Conservation (phyloP, 2,888 invertebrate species). For the Chrysopilus asiliformis region DNA sequence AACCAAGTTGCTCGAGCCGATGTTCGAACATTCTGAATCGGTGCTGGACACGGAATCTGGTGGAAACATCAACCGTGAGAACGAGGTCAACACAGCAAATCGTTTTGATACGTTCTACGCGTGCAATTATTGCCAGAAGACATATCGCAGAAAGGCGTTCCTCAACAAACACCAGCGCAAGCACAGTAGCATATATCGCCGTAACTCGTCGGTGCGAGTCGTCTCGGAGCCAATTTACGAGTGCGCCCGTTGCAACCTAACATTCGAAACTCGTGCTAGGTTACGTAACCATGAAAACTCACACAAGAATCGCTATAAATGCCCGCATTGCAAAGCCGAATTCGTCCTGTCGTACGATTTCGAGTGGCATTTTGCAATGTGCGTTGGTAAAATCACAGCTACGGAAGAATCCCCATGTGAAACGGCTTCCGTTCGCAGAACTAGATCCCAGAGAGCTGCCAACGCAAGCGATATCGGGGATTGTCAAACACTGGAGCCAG, state of each 20-base stretch:
- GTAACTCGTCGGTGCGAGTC: neutral
- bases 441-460: neutral
- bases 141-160: conserved; percentile 3
- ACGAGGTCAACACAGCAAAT: neutral
- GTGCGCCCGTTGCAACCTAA: conserved; percentile 9
- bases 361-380: conserved; percentile 12
- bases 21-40: conserved; percentile 15
- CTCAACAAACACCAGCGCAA: conserved; percentile 10
- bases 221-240: neutral
- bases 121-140: conserved; percentile 10
- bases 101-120: no score
- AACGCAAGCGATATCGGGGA: neutral
- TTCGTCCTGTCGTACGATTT: conserved; percentile 5
- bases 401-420: neutral
- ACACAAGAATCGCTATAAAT: conserved; percentile 6
- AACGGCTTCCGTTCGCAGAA: no score
- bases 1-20: conserved; percentile 7
- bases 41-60: conserved; percentile 17
- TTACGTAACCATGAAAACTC: conserved; percentile 4
- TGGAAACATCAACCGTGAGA: neutral
- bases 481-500: no score
- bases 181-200: neutral
- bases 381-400: conserved; percentile 7
- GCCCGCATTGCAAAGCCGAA: conserved; percentile 7
- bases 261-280: neutral